Conservation (phyloP, 2,113 vertebrate genomes). For the Epinephelus moara region DNA sequence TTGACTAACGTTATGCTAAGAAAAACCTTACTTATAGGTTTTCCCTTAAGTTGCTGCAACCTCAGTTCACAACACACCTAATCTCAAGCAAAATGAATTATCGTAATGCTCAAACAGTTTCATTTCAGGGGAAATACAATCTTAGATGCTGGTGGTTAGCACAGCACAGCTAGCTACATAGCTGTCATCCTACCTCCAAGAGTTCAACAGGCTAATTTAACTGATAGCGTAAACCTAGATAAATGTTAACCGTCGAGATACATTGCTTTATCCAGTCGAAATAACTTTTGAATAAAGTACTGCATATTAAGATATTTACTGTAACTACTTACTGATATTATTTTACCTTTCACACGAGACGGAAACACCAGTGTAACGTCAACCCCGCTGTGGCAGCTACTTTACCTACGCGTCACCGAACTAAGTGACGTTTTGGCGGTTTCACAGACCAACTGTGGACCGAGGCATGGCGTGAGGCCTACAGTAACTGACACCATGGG, state of each 20-base stretch:
- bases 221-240: neutral
- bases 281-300: accelerated
- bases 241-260: neutral
- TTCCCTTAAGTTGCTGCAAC: neutral
- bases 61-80: neutral
- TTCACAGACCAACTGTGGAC: constrained; percentile 39
- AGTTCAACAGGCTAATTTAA: constrained; percentile 37
- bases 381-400: neutral
- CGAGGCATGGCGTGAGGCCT: constrained; percentile 77
- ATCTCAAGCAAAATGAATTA: too few species aligned
- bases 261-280: neutral
- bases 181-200: neutral
- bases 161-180: neutral
- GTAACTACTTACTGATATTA: neutral
- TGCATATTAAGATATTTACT: too few species aligned
- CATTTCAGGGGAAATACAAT: neutral
- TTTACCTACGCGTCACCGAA: neutral
- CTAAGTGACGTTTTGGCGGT: constrained; percentile 6
- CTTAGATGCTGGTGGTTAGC: neutral
- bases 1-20: neutral
- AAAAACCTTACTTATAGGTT: too few species aligned
- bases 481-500: neutral
- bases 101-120: neutral
- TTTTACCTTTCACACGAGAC: neutral
- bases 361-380: too few species aligned